These are phyloP conservation scores for Oreotrochilus melanogaster DNA, from an alignment of 2,113 vertebrate genomes.

Conservation along the genomic window DNA sequence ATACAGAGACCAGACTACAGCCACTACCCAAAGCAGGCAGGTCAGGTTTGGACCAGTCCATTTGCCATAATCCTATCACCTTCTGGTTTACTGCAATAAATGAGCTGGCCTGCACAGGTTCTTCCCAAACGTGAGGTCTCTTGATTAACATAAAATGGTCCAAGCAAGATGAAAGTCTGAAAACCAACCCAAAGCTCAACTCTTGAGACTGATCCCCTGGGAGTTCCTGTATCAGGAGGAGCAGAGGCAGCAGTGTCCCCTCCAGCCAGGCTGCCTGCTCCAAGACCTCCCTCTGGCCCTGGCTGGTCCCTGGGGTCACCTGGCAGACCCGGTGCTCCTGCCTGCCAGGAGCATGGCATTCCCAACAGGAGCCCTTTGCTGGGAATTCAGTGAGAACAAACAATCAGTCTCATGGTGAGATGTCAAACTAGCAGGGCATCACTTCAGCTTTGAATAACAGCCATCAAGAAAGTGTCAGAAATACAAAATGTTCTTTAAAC, in stretches of 20 bases:
- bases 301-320: accelerated
- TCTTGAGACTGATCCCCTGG: not conserved
- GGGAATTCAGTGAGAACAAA: not conserved
- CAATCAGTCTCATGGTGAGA: accelerated
- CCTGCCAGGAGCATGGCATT: not conserved
- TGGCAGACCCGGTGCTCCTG: not conserved
- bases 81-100: not conserved
- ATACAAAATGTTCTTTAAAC: accelerated
- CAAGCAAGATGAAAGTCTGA: not conserved
- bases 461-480: not conserved
- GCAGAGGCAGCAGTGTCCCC: not conserved
- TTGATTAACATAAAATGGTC: not conserved
- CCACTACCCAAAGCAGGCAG: not conserved
- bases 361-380: not conserved
- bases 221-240: not conserved
- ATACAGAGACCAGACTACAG: not conserved
- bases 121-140: not conserved
- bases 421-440: not conserved
- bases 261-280: accelerated
- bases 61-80: not conserved
- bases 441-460: not conserved
- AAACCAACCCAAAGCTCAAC: not conserved
- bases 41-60: not conserved
- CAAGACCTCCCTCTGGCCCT: not conserved
- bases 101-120: not conserved